Percentiles rank a stretch among this genome's conserved stretches.
Conservation (phyloP, 2,888 invertebrate species). For the Tigriopus californicus region DNA sequence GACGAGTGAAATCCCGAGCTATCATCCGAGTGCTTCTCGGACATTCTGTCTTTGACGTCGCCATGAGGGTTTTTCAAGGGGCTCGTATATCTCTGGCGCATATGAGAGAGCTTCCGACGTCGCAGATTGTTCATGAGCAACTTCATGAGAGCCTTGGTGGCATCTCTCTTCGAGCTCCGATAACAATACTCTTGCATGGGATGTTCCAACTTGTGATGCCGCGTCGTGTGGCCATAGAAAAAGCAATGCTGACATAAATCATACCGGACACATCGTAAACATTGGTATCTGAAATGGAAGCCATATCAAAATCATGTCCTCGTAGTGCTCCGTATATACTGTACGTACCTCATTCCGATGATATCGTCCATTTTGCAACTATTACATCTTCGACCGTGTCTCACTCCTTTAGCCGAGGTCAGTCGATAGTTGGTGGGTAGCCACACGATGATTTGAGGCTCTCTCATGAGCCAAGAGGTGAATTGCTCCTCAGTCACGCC, state of each 20-base stretch:
- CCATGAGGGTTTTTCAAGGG: not conserved
- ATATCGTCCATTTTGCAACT: slow-evolving; percentile 17
- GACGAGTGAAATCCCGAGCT: slow-evolving; percentile 5
- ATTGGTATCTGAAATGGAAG: slow-evolving; percentile 36
- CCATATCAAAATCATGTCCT: not conserved
- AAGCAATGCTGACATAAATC: slow-evolving; percentile 49
- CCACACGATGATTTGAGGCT: slow-evolving; percentile 43
- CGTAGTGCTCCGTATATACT: too few species aligned
- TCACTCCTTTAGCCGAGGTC: slow-evolving; percentile 35
- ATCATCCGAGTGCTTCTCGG: not conserved
- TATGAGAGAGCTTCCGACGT: not conserved
- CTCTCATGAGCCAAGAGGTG: slow-evolving; percentile 42
- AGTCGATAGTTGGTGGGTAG: slow-evolving; percentile 43
- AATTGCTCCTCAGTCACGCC: slow-evolving; percentile 38
- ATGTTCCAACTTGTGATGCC: slow-evolving; percentile 44
- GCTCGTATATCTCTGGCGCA: not conserved
- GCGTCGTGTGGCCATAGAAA: slow-evolving; percentile 38
- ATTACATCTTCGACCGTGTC: not conserved
- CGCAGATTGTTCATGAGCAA: not conserved
- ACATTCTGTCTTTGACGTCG: not conserved
- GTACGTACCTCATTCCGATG: slow-evolving; percentile 17
- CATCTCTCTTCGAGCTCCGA: slow-evolving; percentile 7
- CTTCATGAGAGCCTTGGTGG: slow-evolving; percentile 1
- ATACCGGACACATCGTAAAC: slow-evolving; percentile 43
- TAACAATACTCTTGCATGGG: slow-evolving; percentile 43